These are phyloP conservation scores for Augochlora pura DNA, from an alignment of 1,140 invertebrate species.

Conservation along the genomic window DNA sequence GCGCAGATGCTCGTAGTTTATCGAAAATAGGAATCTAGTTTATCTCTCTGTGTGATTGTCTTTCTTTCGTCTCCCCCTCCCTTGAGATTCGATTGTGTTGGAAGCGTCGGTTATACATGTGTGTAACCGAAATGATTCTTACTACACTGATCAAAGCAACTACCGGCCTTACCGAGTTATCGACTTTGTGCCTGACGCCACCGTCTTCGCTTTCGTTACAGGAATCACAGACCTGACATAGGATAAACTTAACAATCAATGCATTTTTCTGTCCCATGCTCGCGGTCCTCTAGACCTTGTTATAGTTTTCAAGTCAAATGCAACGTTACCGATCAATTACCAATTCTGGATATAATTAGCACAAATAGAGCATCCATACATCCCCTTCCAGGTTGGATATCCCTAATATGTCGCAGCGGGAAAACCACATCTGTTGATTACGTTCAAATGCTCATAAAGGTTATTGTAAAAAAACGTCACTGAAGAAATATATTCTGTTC, in stretches of 20 bases:
- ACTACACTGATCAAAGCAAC: slow-evolving; percentile 65
- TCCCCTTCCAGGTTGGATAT: too few relatives aligned
- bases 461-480: not conserved
- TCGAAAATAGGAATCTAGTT: slow-evolving; percentile 76
- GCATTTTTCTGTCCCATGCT: not conserved
- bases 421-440: too few relatives aligned
- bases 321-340: slow-evolving; percentile 46
- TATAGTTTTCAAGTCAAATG: not conserved
- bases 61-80: not conserved
- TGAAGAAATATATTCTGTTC: not conserved
- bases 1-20: slow-evolving; percentile 11
- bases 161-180: slow-evolving; percentile 79
- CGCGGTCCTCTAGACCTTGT: not conserved
- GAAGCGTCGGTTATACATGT: slow-evolving; percentile 1
- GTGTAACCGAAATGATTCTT: not conserved
- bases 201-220: slow-evolving; percentile 61
- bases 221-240: slow-evolving; percentile 66
- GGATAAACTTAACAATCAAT: not conserved
- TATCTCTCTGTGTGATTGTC: slow-evolving; percentile 64
- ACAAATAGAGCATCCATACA: too few relatives aligned
- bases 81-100: not conserved
- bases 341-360: not conserved
- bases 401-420: too few relatives aligned
- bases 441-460: too few relatives aligned
- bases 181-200: slow-evolving; percentile 68